Evolutionary conservation across 2,888 invertebrate genomes (phyloP).

Genomic region (Erebia palarica): DNA sequence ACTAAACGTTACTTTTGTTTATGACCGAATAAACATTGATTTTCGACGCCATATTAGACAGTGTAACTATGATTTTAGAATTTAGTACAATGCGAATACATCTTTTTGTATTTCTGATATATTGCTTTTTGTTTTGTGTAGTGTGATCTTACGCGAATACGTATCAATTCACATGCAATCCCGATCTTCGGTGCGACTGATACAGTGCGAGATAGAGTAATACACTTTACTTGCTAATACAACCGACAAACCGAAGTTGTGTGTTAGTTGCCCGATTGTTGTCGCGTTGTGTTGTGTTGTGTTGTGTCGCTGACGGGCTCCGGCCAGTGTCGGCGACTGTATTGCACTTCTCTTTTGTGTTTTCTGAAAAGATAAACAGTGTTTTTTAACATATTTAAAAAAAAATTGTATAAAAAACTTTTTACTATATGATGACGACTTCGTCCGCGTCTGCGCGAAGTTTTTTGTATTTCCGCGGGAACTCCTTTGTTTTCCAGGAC

Average conservation of each 20-base stretch:
- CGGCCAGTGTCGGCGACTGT: slow-evolving; percentile 38
- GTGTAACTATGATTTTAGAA: no score
- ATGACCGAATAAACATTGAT: no score
- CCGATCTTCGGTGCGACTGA: neutral
- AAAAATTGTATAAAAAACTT: no score
- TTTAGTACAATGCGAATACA: neutral
- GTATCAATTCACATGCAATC: neutral
- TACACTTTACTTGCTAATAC: slow-evolving; percentile 16
- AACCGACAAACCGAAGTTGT: slow-evolving; percentile 33
- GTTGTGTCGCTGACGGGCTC: slow-evolving; percentile 34
- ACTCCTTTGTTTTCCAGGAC: no score
- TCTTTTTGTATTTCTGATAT: neutral
- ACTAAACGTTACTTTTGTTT: no score
- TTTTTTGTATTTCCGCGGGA: no score
- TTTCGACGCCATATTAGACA: no score
- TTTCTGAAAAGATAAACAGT: slow-evolving; percentile 28
- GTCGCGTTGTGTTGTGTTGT: slow-evolving; percentile 26
- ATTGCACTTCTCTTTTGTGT: slow-evolving; percentile 29
- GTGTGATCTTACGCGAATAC: neutral
- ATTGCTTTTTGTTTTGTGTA: neutral
- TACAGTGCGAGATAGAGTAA: slow-evolving; percentile 6
- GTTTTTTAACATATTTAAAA: no score
- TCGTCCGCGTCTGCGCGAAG: no score
- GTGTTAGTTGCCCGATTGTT: slow-evolving; percentile 35
- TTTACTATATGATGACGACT: no score